Conservation (phyloP, 2,797 vertebrate species). For the Xerus rutilus region DNA sequence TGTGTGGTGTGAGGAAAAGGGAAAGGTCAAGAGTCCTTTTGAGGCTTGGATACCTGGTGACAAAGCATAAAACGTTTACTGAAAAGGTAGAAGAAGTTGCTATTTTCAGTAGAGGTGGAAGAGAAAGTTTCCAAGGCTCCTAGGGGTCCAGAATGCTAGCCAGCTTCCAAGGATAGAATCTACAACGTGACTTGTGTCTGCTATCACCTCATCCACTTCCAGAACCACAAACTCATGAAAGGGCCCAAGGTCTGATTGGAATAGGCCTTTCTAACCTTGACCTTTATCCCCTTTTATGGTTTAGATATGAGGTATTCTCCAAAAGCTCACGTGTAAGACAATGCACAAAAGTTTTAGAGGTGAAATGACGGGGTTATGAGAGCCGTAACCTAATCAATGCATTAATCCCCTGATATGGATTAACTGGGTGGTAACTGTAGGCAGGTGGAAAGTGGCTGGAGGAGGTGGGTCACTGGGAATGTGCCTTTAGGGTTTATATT, state of each 20-base stretch:
- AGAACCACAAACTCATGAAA: constrained; percentile 1
- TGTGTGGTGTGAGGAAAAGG: not conserved
- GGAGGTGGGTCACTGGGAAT: too few species aligned
- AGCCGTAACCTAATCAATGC: too few species aligned
- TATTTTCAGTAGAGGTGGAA: not conserved
- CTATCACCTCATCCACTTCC: not conserved
- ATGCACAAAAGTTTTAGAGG: too few species aligned
- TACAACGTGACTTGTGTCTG: not conserved
- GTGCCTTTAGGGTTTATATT: too few species aligned
- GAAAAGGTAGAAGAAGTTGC: not conserved
- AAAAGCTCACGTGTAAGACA: too few species aligned
- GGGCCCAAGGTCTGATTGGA: not conserved
- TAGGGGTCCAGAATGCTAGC: not conserved
- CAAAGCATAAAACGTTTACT: not conserved
- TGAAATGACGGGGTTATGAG: too few species aligned
- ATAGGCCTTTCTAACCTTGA: not conserved
- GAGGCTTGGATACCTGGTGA: not conserved
- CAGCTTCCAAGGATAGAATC: not conserved
- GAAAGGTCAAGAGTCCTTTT: not conserved
- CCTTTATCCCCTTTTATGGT: not conserved
- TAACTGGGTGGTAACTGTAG: too few species aligned
- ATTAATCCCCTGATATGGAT: too few species aligned
- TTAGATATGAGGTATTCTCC: too few species aligned
- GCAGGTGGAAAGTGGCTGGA: too few species aligned
- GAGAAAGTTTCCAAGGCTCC: not conserved